Conservation (phyloP, 1,140 invertebrate species). For the Drosophila nasuta region DNA sequence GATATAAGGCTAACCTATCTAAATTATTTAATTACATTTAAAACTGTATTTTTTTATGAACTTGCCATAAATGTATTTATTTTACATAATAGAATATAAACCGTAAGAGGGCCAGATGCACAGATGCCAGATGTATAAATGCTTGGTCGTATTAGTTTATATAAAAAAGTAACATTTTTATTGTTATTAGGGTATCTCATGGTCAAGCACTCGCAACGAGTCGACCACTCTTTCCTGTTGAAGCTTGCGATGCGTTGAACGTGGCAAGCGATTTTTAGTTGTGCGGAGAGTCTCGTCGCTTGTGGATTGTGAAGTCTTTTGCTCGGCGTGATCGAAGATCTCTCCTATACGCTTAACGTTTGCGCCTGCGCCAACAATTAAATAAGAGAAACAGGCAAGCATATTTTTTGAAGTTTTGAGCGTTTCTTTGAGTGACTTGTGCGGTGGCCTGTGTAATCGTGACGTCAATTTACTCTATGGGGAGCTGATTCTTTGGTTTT, state of each 20-base stretch:
- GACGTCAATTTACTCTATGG: conserved; percentile 4
- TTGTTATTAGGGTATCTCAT: conserved; percentile 14
- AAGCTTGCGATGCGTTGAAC: conserved; percentile 33
- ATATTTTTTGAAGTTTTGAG: conserved; percentile 10
- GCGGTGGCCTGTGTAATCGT: conserved; percentile 5
- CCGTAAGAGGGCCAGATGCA: not conserved
- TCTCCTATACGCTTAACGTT: not conserved
- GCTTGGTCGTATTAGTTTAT: too few species aligned
- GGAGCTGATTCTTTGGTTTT: conserved; percentile 10
- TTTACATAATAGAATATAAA: not conserved
- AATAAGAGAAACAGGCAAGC: conserved; percentile 17
- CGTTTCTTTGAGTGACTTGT: conserved; percentile 26
- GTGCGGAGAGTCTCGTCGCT: conserved; percentile 45
- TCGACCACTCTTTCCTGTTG: conserved; percentile 2
- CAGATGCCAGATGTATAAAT: too few species aligned
- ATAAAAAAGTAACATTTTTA: too few species aligned
- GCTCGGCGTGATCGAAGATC: not conserved
- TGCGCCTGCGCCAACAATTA: conserved; percentile 24
- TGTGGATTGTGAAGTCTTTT: conserved; percentile 34
- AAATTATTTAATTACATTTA: conserved; percentile 1
- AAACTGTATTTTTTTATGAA: not conserved
- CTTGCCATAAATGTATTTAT: not conserved
- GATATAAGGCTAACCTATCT: not conserved
- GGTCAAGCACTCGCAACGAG: not conserved
- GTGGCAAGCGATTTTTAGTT: conserved; percentile 59